Percentiles rank a stretch among this genome's conserved stretches.
phyloP scores from a whole-genome alignment of 2,113 vertebrate species.

The Anas platyrhynchos region DNA sequence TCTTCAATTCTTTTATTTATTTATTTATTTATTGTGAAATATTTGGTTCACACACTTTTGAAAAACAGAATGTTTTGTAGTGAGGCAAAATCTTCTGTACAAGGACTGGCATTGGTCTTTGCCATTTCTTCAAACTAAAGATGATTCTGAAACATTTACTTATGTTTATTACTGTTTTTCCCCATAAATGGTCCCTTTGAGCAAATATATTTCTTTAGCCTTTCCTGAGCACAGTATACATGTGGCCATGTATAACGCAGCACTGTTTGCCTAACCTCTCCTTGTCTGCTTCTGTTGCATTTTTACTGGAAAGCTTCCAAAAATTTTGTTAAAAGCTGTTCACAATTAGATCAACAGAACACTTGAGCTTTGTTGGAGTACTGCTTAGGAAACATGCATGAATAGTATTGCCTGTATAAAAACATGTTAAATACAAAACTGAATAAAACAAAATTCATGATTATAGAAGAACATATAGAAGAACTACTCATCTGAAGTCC shows the following conservation, averaged over 20 bases:
- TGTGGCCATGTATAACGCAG: constrained; percentile 15
- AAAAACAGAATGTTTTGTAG: neutral
- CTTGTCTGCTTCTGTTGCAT: constrained; percentile 46
- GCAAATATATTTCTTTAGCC: constrained; percentile 27
- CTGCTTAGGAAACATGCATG: neutral
- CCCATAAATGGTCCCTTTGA: constrained; percentile 5
- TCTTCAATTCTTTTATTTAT: neutral
- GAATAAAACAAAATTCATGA: neutral
- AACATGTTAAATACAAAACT: neutral
- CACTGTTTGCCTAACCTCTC: constrained; percentile 41
- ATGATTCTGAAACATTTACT: neutral
- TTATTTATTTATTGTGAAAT: neutral
- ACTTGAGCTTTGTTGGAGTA: constrained; percentile 40
- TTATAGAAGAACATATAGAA: neutral
- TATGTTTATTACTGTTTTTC: neutral
- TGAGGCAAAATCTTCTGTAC: neutral
- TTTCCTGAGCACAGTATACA: constrained; percentile 7
- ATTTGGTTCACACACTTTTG: neutral
- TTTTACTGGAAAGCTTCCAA: constrained; percentile 64
- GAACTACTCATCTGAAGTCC: neutral
- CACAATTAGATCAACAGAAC: constrained; percentile 48
- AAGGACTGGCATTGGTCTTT: neutral
- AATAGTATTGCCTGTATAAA: constrained; percentile 2
- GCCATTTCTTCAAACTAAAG: neutral
- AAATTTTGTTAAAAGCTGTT: constrained; percentile 46